Conservation (phyloP, 2,797 vertebrate species). For the Gastrophryne carolinensis region DNA sequence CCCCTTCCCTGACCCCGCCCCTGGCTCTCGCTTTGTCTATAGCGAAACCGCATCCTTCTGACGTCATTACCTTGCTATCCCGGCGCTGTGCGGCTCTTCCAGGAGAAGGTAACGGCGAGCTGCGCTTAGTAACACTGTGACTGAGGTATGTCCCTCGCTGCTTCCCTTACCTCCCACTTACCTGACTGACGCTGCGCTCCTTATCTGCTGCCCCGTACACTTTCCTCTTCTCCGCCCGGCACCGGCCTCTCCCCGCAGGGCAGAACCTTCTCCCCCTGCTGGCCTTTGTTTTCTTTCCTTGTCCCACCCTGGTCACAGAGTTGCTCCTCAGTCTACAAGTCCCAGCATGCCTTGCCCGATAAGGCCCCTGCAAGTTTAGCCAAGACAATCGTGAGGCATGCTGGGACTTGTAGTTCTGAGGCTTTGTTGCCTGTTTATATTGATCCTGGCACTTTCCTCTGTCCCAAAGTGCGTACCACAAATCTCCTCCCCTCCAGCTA, state of each 20-base stretch:
- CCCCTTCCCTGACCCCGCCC: neutral
- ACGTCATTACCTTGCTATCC: neutral
- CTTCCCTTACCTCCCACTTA: no score
- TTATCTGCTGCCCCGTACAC: neutral
- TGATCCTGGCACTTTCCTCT: no score
- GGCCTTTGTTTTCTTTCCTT: neutral
- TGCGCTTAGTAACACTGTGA: neutral
- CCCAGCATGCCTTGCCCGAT: no score
- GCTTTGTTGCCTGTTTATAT: no score
- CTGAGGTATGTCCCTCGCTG: neutral
- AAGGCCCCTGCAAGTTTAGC: no score
- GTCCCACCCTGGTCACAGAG: neutral
- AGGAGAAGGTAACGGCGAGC: slow-evolving; percentile 5
- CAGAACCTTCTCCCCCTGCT: neutral
- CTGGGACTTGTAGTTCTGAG: no score
- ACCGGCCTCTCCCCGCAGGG: neutral
- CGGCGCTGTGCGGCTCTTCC: neutral
- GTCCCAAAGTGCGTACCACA: no score
- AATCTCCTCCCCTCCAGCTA: no score
- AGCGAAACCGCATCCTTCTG: neutral
- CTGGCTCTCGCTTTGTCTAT: slow-evolving; percentile 28
- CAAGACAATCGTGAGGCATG: no score
- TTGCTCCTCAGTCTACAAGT: no score
- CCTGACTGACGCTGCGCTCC: no score
- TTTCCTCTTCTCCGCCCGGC: neutral